Percentiles rank a stretch among this genome's conserved stretches.
Evolutionary conservation across 1,140 invertebrate species (phyloP).

Genomic region (Drosophila suzukii): DNA sequence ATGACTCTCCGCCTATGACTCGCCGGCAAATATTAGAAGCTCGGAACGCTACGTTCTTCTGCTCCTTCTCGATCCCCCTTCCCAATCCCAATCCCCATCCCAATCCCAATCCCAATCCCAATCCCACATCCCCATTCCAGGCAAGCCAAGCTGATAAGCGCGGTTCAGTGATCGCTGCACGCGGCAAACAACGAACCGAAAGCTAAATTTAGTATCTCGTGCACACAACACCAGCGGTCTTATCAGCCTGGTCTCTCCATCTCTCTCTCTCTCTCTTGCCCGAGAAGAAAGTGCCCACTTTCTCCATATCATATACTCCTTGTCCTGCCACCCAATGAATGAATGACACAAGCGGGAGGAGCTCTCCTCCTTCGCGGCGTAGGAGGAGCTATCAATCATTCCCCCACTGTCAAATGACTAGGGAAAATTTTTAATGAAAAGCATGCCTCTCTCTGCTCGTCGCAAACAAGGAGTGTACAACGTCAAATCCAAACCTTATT

Average conservation of each 20-base stretch:
- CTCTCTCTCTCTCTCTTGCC: background rate
- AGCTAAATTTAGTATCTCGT: conserved; percentile 48
- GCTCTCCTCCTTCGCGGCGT: background rate
- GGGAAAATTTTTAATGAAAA: conserved; percentile 75
- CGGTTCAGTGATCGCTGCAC: conserved; percentile 37
- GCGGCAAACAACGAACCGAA: conserved; percentile 26
- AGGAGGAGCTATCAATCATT: conserved; percentile 54
- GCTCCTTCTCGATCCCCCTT: background rate
- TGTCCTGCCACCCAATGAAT: background rate
- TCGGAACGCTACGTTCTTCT: background rate
- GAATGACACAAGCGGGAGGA: conserved; percentile 39
- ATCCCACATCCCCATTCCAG: background rate
- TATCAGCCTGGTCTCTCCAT: background rate
- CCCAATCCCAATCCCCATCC: no score
- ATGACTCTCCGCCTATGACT: conserved; percentile 20
- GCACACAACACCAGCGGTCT: conserved; percentile 10
- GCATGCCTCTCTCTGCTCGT: conserved; percentile 20
- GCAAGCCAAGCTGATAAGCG: conserved; percentile 21
- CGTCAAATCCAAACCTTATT: conserved; percentile 71
- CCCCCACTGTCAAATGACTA: conserved; percentile 64
- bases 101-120: background rate
- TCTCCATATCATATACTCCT: background rate
- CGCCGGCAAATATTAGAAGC: conserved; percentile 18
- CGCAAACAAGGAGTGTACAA: conserved; percentile 2
- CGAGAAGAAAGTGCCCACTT: background rate